Percentiles rank a stretch among this genome's conserved stretches.
These are phyloP conservation scores for Myripristis jacobus DNA, from an alignment of 2,797 vertebrate species.

Conservation along the genomic window DNA sequence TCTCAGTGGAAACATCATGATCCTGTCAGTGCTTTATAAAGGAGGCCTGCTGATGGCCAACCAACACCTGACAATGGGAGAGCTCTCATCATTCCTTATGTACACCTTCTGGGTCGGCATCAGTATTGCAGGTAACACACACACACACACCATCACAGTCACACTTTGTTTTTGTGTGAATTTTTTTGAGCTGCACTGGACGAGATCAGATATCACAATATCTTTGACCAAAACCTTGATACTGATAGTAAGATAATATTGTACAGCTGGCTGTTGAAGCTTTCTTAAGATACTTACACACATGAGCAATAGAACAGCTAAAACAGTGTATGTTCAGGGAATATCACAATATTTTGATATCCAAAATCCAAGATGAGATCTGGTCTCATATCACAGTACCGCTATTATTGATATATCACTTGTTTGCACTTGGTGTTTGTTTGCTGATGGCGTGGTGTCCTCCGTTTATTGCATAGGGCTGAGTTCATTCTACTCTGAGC, in stretches of 20 bases:
- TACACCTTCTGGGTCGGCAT: conserved; percentile 99
- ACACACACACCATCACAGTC: neutral
- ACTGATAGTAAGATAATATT: no score
- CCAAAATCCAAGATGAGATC: no score
- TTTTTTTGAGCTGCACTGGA: neutral
- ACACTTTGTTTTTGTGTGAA: neutral
- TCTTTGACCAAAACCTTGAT: no score
- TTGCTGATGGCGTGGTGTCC: neutral
- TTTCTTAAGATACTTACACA: no score
- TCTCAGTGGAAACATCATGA: conserved; percentile 94
- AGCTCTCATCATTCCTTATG: conserved; percentile 97
- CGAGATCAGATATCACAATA: no score
- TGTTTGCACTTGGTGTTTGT: neutral
- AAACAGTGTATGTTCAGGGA: no score
- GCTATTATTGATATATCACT: neutral
- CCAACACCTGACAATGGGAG: conserved; percentile 95
- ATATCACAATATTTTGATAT: no score
- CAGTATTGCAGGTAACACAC: conserved; percentile 91
- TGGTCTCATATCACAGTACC: no score
- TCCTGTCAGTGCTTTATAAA: conserved; percentile 95
- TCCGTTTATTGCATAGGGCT: conserved; percentile 82
- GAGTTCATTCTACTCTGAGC: conserved; percentile 96
- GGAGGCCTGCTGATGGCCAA: conserved; percentile 93
- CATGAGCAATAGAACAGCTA: no score
- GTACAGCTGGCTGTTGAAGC: no score